Percentiles rank a stretch among this genome's conserved stretches.
These are phyloP conservation scores for Ictalurus furcatus DNA, from an alignment of 2,113 vertebrate species.

Conservation along the genomic window DNA sequence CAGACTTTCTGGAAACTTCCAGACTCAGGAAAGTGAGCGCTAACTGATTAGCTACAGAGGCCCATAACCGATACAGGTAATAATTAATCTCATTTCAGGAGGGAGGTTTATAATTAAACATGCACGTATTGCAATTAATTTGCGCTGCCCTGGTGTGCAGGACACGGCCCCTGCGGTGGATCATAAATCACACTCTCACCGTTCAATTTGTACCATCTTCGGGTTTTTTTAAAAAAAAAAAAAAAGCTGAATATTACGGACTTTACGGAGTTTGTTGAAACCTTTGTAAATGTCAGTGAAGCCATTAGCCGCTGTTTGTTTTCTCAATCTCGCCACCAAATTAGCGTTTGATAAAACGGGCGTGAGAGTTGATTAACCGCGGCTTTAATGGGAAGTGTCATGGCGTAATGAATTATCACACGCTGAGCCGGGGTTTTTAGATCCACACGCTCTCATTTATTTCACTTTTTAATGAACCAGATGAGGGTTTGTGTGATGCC, in stretches of 20 bases:
- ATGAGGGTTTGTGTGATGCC: slow-evolving; percentile 42
- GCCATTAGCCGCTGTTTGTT: slow-evolving; percentile 55
- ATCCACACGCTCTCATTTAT: slow-evolving; percentile 34
- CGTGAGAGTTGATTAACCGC: slow-evolving; percentile 52
- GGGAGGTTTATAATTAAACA: slow-evolving; percentile 50
- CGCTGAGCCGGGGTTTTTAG: slow-evolving; percentile 34
- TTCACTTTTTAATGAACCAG: slow-evolving; percentile 50
- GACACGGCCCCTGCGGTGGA: slow-evolving; percentile 21
- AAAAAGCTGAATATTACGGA: slow-evolving; percentile 43
- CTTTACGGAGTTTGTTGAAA: slow-evolving; percentile 45
- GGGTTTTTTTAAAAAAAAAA: slow-evolving; percentile 26
- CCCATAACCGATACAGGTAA: slow-evolving; percentile 34
- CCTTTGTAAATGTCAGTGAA: slow-evolving; percentile 56
- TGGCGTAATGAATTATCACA: slow-evolving; percentile 47
- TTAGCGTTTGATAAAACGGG: slow-evolving; percentile 50
- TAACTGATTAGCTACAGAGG: slow-evolving; percentile 28
- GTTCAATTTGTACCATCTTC: slow-evolving; percentile 39
- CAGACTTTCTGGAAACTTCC: slow-evolving; percentile 24
- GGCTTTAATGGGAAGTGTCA: slow-evolving; percentile 50
- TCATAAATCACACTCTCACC: slow-evolving; percentile 48
- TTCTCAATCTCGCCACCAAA: slow-evolving; percentile 45
- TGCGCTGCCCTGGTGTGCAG: slow-evolving; percentile 28
- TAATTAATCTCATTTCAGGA: slow-evolving; percentile 42
- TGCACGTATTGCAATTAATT: slow-evolving; percentile 48
- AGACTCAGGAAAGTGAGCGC: slow-evolving; percentile 3